A percentile compares a stretch with the other conserved stretches of the same genome.
phyloP scores from a whole-genome alignment of 2,797 vertebrate genomes.

The Bucorvus abyssinicus region DNA sequence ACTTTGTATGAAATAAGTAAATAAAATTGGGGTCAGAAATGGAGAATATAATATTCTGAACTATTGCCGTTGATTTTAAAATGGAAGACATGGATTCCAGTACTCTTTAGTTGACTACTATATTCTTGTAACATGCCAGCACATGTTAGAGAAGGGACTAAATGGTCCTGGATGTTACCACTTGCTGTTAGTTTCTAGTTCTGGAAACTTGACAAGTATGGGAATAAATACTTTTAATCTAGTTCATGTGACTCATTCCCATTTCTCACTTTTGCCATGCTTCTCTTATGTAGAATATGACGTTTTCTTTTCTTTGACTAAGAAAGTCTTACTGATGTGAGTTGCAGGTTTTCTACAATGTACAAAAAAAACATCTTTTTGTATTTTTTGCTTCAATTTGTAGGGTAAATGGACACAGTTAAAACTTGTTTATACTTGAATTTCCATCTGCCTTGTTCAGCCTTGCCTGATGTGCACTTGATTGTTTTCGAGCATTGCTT shows the following conservation, averaged over 20 bases:
- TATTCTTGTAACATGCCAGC: background rate
- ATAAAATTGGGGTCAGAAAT: background rate
- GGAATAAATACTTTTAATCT: background rate
- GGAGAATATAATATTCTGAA: background rate
- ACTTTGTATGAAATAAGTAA: background rate
- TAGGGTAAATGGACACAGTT: background rate
- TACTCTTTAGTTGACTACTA: background rate
- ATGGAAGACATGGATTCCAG: background rate
- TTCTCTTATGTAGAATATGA: background rate
- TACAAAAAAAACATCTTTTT: background rate
- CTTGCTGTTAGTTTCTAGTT: background rate
- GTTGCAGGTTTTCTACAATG: background rate
- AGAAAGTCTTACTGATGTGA: background rate
- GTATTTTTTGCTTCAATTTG: background rate
- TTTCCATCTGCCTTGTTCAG: background rate
- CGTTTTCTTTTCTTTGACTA: background rate
- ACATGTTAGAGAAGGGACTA: background rate
- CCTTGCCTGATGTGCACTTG: background rate
- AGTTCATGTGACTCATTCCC: background rate
- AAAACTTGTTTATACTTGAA: background rate
- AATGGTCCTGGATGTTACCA: background rate
- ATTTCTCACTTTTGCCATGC: background rate
- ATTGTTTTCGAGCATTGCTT: background rate
- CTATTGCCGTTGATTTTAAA: background rate
- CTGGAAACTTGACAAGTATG: background rate